Percentiles rank a stretch among this genome's conserved stretches.
Evolutionary conservation across 2,113 vertebrate species (phyloP).

Genomic region (Odontophorus gujanensis): DNA sequence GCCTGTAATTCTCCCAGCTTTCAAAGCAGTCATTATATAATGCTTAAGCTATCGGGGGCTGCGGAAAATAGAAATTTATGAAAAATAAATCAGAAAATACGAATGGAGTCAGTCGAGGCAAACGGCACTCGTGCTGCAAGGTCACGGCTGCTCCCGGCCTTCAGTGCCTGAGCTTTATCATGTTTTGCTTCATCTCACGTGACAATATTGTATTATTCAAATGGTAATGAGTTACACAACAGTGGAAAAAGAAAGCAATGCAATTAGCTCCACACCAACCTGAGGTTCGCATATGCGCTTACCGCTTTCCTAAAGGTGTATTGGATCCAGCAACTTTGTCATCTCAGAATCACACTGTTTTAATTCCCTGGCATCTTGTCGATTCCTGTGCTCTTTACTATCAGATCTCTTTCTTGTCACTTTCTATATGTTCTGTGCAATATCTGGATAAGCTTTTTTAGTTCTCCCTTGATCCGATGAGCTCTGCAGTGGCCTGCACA

Average conservation of each 20-base stretch:
- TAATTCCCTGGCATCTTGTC: not conserved
- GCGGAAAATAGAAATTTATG: not conserved
- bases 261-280: not conserved
- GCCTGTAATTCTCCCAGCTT: slow-evolving; percentile 24
- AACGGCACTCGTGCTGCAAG: not conserved
- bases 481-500: not conserved
- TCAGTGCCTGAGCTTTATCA: not conserved
- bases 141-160: not conserved
- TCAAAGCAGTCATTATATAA: slow-evolving; percentile 38
- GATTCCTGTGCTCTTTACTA: not conserved
- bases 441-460: not conserved
- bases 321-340: not conserved
- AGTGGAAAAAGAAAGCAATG: not conserved
- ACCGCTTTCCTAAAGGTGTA: not conserved
- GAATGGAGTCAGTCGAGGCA: not conserved
- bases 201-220: not conserved
- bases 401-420: not conserved
- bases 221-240: not conserved
- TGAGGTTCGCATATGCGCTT: not conserved
- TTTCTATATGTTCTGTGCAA: not conserved
- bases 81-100: not conserved
- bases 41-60: not conserved
- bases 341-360: not conserved
- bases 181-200: not conserved
- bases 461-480: not conserved